These are phyloP conservation scores for Polia nebulosa DNA, from an alignment of 2,888 invertebrate genomes.

Conservation along the genomic window DNA sequence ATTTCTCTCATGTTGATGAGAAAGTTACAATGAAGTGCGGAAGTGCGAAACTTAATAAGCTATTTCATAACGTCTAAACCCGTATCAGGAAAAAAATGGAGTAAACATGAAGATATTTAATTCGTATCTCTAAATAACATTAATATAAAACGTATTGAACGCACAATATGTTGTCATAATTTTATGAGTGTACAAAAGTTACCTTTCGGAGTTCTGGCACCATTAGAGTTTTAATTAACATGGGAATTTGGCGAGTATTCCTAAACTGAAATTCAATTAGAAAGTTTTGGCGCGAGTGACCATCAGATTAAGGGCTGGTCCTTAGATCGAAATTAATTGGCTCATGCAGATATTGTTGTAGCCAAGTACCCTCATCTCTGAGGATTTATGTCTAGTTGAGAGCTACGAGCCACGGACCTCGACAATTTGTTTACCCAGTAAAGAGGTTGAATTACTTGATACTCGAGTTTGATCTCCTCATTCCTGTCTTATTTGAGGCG, in stretches of 20 bases:
- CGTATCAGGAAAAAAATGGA: background rate
- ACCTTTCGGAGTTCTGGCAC: conserved; percentile 43
- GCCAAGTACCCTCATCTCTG: conserved; percentile 83
- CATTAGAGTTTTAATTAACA: conserved; percentile 62
- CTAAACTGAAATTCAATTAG: conserved; percentile 69
- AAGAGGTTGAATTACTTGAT: conserved; percentile 36
- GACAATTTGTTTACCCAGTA: conserved; percentile 60
- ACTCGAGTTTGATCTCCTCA: conserved; percentile 27
- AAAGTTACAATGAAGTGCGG: conserved; percentile 22
- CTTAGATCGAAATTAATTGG: conserved; percentile 88
- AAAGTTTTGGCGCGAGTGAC: conserved; percentile 86
- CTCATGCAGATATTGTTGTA: conserved; percentile 87
- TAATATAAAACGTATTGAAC: conserved; percentile 10
- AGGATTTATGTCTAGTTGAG: conserved; percentile 82
- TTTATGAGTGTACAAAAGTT: conserved; percentile 30
- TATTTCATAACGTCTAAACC: conserved; percentile 17
- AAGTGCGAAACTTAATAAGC: conserved; percentile 10
- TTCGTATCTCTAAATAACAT: background rate
- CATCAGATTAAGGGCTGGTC: conserved; percentile 86
- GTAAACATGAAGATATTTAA: background rate
- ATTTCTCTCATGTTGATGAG: background rate
- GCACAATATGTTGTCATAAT: conserved; percentile 20
- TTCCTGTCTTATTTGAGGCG: conserved; percentile 30
- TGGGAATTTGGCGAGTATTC: conserved; percentile 79
- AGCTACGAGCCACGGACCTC: conserved; percentile 66